phyloP scores from a whole-genome alignment of 2,797 vertebrate species.

The Darevskia mixta region DNA sequence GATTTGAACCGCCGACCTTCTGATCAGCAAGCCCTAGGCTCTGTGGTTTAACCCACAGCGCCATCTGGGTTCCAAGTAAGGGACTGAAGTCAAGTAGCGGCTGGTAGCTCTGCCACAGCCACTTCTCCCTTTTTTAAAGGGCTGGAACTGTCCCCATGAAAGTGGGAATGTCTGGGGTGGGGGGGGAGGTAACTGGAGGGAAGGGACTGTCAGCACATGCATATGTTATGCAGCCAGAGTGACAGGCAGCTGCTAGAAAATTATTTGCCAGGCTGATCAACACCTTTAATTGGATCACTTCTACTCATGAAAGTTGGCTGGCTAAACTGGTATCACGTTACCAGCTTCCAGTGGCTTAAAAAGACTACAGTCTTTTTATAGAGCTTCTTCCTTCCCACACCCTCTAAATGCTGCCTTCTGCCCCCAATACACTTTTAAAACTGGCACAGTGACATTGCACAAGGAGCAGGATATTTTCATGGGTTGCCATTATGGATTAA shows the following conservation, averaged over 20 bases:
- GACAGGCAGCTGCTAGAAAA: not conserved
- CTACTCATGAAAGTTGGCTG: not conserved
- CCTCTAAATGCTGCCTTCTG: not conserved
- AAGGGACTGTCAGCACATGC: not conserved
- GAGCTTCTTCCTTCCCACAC: not conserved
- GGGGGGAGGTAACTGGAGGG: not conserved
- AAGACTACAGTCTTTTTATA: constrained; percentile 7
- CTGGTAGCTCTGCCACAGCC: not conserved
- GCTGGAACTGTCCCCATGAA: not conserved
- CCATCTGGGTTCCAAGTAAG: no score
- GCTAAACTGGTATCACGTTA: not conserved
- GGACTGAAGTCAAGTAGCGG: not conserved
- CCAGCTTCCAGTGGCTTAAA: not conserved
- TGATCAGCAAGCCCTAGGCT: no score
- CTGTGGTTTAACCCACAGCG: no score
- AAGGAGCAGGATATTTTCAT: not conserved
- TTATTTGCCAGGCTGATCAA: not conserved
- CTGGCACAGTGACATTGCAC: not conserved
- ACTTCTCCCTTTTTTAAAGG: not conserved
- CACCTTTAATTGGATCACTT: not conserved
- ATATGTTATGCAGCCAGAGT: not conserved
- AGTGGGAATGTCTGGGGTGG: not conserved
- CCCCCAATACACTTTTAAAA: not conserved
- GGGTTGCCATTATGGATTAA: not conserved
- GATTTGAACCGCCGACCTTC: no score